These are phyloP conservation scores for Zaprionus ornatus DNA, from an alignment of 1,140 invertebrate species.

Conservation along the genomic window DNA sequence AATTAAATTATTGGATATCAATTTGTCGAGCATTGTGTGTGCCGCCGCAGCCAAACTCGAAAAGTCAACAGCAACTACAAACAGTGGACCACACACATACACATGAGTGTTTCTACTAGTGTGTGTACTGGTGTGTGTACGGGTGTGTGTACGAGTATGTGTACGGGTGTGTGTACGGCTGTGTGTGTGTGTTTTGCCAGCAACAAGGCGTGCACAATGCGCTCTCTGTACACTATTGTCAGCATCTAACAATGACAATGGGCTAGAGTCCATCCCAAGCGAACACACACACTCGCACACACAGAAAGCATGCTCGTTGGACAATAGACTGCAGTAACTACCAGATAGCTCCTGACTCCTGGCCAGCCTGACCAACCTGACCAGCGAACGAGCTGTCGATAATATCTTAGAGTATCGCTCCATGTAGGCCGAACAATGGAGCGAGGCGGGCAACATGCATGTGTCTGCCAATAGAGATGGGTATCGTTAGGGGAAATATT, in stretches of 20 bases:
- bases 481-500: not conserved
- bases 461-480: constrained; percentile 28
- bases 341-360: constrained; percentile 7
- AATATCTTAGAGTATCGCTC: constrained; percentile 77
- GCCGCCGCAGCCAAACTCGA: constrained; percentile 62
- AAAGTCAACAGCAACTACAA: constrained; percentile 79
- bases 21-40: constrained; percentile 71
- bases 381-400: constrained; percentile 74
- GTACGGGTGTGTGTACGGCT: constrained; percentile 44
- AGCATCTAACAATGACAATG: constrained; percentile 65
- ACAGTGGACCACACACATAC: constrained; percentile 24
- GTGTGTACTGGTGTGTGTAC: constrained; percentile 44
- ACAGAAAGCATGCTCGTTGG: constrained; percentile 42
- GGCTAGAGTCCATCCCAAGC: constrained; percentile 44
- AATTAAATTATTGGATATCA: constrained; percentile 83
- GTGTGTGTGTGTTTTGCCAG: constrained; percentile 36
- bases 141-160: constrained; percentile 23
- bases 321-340: constrained; percentile 63
- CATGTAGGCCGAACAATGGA: constrained; percentile 72
- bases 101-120: not conserved
- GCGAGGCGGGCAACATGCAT: constrained; percentile 60
- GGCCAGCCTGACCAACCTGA: constrained; percentile 29
- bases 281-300: not conserved
- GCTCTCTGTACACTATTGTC: constrained; percentile 66
- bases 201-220: constrained; percentile 52